phyloP scores from a whole-genome alignment of 2,888 invertebrate species.

The Ceraclea dissimilis region DNA sequence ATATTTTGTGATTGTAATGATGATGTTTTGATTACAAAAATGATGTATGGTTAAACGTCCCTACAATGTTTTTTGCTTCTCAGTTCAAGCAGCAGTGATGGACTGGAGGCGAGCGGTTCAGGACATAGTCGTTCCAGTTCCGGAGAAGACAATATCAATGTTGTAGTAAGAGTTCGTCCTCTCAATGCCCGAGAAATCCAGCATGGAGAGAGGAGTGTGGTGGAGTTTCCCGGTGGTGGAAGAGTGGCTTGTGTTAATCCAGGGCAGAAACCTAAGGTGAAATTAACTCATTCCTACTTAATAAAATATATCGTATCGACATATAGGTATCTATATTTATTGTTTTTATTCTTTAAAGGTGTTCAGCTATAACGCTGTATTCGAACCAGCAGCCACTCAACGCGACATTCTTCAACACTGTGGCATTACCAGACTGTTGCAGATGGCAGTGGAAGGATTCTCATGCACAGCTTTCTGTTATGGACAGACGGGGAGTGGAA shows the following conservation, averaged over 20 bases:
- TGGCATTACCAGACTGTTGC: slow-evolving; percentile 81
- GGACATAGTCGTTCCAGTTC: slow-evolving; percentile 39
- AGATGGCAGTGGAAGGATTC: slow-evolving; percentile 93
- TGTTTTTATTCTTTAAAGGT: slow-evolving; percentile 31
- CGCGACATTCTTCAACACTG: slow-evolving; percentile 84
- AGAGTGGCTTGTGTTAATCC: slow-evolving; percentile 63
- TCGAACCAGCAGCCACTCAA: slow-evolving; percentile 83
- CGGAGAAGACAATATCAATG: slow-evolving; percentile 80
- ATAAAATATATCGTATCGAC: no score
- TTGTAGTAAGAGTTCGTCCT: slow-evolving; percentile 83
- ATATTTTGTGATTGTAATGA: no score
- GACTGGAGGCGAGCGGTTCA: slow-evolving; percentile 36
- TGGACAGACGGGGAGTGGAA: slow-evolving; percentile 94
- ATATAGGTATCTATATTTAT: no score
- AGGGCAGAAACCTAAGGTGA: slow-evolving; percentile 26
- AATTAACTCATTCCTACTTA: not conserved
- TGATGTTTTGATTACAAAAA: no score
- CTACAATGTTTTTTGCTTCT: no score
- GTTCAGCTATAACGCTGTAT: slow-evolving; percentile 93
- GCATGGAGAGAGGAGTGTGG: slow-evolving; percentile 57
- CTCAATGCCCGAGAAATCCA: slow-evolving; percentile 67
- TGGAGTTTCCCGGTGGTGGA: slow-evolving; percentile 84
- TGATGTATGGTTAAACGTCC: no score
- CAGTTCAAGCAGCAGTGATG: slow-evolving; percentile 29
- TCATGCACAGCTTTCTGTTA: slow-evolving; percentile 93